phyloP scores from a whole-genome alignment of 1,140 invertebrate species.

The Eurosta solidaginis region DNA sequence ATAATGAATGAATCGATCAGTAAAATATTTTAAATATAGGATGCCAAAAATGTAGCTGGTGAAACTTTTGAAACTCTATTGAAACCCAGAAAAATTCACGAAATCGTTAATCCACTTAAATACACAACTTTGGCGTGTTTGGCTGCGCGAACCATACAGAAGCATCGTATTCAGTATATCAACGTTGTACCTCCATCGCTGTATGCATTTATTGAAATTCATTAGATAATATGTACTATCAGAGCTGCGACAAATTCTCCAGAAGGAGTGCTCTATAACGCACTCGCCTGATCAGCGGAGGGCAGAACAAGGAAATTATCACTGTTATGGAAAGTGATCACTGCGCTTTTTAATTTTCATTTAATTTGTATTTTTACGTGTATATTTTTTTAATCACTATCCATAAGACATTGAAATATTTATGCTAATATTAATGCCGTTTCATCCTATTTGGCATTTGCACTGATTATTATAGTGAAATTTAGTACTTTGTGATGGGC shows the following conservation, averaged over 20 bases:
- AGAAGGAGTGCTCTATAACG: background rate
- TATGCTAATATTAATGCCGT: background rate
- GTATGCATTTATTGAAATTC: constrained; percentile 55
- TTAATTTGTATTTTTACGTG: background rate
- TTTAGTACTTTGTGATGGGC: background rate
- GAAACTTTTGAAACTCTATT: constrained; percentile 77
- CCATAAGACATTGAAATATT: background rate
- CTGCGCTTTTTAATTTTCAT: background rate
- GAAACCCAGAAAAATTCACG: constrained; percentile 65
- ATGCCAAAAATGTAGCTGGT: constrained; percentile 79
- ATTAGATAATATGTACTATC: constrained; percentile 40
- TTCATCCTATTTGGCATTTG: background rate
- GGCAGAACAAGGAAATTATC: background rate
- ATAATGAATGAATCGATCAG: background rate
- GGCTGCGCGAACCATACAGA: constrained; percentile 73
- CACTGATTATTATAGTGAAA: background rate
- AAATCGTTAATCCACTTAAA: constrained; percentile 77
- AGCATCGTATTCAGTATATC: constrained; percentile 50
- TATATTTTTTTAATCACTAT: background rate
- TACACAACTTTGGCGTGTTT: constrained; percentile 81
- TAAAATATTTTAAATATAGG: constrained; percentile 54
- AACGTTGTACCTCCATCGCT: constrained; percentile 48
- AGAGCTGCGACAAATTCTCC: background rate
- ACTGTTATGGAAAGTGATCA: background rate
- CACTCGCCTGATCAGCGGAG: background rate